These are phyloP conservation scores for Piaya cayana DNA, from an alignment of 2,113 vertebrate species.

Conservation along the genomic window DNA sequence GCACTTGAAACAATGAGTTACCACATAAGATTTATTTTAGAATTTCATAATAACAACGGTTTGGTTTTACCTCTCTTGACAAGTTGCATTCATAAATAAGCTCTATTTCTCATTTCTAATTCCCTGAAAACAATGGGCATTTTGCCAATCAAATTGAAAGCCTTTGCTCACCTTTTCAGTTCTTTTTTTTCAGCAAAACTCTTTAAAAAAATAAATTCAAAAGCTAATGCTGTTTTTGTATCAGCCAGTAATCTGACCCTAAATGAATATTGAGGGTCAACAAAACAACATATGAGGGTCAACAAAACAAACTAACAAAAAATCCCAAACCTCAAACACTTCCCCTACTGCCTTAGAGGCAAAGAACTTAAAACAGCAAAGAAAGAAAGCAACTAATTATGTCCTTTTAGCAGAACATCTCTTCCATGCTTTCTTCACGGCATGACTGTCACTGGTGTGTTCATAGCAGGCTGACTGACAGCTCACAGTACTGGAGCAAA, in stretches of 20 bases:
- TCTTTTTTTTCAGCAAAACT: background rate
- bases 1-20: background rate
- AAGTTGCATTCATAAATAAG: background rate
- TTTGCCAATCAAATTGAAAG: background rate
- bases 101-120: background rate
- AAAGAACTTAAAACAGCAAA: background rate
- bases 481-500: background rate
- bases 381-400: background rate
- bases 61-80: background rate
- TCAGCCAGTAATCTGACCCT: background rate
- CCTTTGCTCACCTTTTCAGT: background rate
- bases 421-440: background rate
- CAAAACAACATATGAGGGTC: too few relatives aligned
- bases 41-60: background rate
- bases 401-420: background rate
- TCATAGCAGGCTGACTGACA: background rate
- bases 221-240: background rate
- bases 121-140: background rate
- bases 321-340: background rate
- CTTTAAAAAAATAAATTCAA: background rate
- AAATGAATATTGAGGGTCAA: too few relatives aligned
- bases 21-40: background rate
- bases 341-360: background rate
- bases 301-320: background rate
- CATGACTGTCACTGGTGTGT: accelerated